phyloP scores from a whole-genome alignment of 1,140 invertebrate species.

The Penaeus chinensis region DNA sequence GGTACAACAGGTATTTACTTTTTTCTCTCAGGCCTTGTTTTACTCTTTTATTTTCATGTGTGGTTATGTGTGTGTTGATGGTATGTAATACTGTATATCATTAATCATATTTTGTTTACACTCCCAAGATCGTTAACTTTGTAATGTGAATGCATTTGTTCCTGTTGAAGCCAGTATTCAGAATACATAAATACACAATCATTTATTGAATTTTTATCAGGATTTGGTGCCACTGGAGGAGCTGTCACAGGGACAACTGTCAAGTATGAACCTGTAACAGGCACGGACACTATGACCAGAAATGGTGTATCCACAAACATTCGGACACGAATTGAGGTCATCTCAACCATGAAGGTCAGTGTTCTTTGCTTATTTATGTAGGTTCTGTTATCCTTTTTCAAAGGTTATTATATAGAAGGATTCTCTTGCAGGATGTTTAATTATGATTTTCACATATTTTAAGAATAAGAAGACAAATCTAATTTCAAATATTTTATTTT shows the following conservation, averaged over 20 bases:
- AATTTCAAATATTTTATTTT: slow-evolving; percentile 67
- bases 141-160: slow-evolving; percentile 31
- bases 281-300: slow-evolving; percentile 92
- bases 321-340: slow-evolving; percentile 92
- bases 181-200: not conserved
- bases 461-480: not conserved
- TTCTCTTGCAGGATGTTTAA: not conserved
- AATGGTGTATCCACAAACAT: slow-evolving; percentile 84
- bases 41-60: slow-evolving; percentile 62
- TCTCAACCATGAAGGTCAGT: slow-evolving; percentile 83
- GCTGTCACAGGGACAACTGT: slow-evolving; percentile 77
- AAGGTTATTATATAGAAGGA: not conserved
- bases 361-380: not conserved
- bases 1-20: slow-evolving; percentile 33
- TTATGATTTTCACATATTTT: not conserved
- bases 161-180: slow-evolving; percentile 26
- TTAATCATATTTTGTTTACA: too few relatives aligned
- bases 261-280: slow-evolving; percentile 88
- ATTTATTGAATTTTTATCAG: slow-evolving; percentile 65
- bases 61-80: slow-evolving; percentile 65
- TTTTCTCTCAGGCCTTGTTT: slow-evolving; percentile 24
- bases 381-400: not conserved
- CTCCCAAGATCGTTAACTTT: not conserved
- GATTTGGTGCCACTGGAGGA: slow-evolving; percentile 72
- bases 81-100: too few relatives aligned